Conservation (phyloP, 2,888 invertebrate species). For the Serrognathus titanus region DNA sequence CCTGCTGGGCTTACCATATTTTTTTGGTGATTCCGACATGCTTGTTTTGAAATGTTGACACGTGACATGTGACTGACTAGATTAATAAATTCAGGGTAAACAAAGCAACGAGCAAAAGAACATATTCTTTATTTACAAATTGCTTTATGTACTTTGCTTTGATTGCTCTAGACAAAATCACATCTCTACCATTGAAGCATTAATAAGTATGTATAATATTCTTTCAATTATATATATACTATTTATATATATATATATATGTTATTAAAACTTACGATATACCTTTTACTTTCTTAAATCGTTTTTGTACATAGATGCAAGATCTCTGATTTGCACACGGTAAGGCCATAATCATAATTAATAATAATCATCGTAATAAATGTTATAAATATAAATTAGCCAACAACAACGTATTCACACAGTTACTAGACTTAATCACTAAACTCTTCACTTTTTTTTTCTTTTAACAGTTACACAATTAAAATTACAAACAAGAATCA, state of each 20-base stretch:
- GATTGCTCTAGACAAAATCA: slow-evolving; percentile 34
- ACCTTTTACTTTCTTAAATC: slow-evolving; percentile 6
- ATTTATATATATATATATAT: slow-evolving; percentile 15
- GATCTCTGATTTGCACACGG: slow-evolving; percentile 26
- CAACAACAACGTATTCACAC: slow-evolving; percentile 8
- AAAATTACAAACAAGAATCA: not conserved
- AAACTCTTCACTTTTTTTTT: slow-evolving; percentile 3
- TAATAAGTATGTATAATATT: slow-evolving; percentile 11
- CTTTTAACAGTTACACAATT: not conserved
- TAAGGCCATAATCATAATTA: slow-evolving; percentile 24
- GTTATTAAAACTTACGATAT: slow-evolving; percentile 7
- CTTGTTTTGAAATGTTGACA: not conserved
- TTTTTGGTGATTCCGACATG: slow-evolving; percentile 1
- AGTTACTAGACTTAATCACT: slow-evolving; percentile 1
- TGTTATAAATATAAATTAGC: slow-evolving; percentile 9
- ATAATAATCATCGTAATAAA: slow-evolving; percentile 7
- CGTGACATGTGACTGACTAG: too few species aligned
- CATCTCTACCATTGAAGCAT: slow-evolving; percentile 31
- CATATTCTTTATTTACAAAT: slow-evolving; percentile 34
- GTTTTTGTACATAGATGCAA: slow-evolving; percentile 25
- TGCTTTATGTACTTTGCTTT: slow-evolving; percentile 26
- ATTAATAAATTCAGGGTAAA: too few species aligned
- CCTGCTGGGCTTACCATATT: slow-evolving; percentile 14
- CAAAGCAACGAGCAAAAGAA: slow-evolving; percentile 18
- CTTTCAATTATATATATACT: not conserved